Base-by-base conservation (phyloP, 2,888 invertebrate species). In the Eupithecia insigniata region DNA sequence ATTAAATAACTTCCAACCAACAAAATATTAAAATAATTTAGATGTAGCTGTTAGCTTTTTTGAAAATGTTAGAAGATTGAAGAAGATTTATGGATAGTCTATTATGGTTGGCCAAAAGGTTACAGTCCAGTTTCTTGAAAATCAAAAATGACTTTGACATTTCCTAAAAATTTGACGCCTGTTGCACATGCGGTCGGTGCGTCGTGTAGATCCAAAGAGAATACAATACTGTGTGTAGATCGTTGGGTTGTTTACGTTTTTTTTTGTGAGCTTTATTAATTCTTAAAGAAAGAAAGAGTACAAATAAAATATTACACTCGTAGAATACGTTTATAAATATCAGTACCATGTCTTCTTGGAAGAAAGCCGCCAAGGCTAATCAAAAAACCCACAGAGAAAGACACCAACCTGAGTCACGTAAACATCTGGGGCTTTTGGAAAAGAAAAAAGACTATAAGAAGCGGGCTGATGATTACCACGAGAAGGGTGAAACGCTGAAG, bases 381-480 rank as follows among this genome's bases (percentile, higher is more conserved):
- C 98, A 98, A 85, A 97, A 97, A 88, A 96, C 96, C 3, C 98
- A 98, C 84, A 95, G 96, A 69, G 98, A 98, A 88, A 95, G 98
- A 67, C 98, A 98, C 87, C 98, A 98, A 86, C 98, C 97, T 0
- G 96, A 96, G 79, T 92, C 95, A 0, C 95, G 98, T 30, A 92
- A 96, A 84, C 96, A 98, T 85, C 90, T 98, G 22, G 98, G 98
- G 1, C 87, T 97, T 10, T 92, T 98, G 3, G 98, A 98, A 85
- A 98, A 98, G 90, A 98, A 98, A 86, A 97, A 98, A 83, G 98
- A 98, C 86, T 98, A 98, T 86, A 95, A 96, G 76, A 92, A 95
- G 73, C 95, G 98, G 65, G 97, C 98, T 0, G 95, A 95, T 71
- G 97, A 98, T 89, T 97, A 96, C 78, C 96, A 98, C 86, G 95